Evolutionary conservation across 2,113 vertebrate genomes (phyloP).

Genomic region (Heterochromis multidens): DNA sequence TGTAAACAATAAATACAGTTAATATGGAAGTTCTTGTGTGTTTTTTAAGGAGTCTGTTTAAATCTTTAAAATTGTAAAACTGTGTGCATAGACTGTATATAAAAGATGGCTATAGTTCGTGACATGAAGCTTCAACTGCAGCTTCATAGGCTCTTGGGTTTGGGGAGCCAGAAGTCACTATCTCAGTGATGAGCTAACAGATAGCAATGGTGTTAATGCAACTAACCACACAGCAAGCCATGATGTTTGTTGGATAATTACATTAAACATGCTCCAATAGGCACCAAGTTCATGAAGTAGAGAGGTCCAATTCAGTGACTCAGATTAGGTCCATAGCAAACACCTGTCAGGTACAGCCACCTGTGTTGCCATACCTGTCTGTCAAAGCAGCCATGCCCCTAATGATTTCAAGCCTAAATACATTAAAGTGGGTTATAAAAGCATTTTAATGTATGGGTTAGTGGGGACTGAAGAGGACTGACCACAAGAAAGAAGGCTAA

Average conservation of each 20-base stretch:
- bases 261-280: neutral
- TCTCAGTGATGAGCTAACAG: too few relatives aligned
- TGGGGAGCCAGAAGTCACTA: neutral
- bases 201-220: neutral
- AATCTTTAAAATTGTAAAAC: neutral
- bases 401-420: neutral
- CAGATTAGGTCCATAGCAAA: neutral
- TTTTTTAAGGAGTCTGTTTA: neutral
- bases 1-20: slow-evolving; percentile 42
- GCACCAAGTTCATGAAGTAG: neutral
- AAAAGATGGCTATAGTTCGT: neutral
- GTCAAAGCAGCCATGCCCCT: neutral
- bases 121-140: too few relatives aligned
- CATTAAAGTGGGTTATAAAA: neutral
- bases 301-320: neutral
- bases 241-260: neutral
- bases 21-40: neutral
- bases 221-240: neutral
- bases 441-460: neutral
- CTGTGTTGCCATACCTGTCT: neutral
- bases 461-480: neutral
- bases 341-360: too few relatives aligned
- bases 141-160: neutral
- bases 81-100: too few relatives aligned
- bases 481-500: neutral